A percentile compares a stretch with the other conserved stretches of the same genome.
These are phyloP conservation scores for Columba janthina DNA, from an alignment of 2,113 vertebrate genomes.

Conservation along the genomic window DNA sequence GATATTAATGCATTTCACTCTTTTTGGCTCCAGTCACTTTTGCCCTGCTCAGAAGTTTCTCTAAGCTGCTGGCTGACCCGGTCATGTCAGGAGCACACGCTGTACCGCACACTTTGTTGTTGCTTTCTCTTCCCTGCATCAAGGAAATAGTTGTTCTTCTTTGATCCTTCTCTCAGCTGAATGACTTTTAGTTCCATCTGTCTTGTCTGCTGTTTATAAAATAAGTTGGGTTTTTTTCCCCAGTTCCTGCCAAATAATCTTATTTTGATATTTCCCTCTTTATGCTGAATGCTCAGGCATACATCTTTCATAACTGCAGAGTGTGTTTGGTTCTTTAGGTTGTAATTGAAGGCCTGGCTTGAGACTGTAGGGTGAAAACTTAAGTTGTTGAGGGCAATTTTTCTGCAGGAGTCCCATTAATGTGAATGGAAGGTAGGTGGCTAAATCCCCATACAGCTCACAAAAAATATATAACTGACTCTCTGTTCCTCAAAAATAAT, in stretches of 20 bases:
- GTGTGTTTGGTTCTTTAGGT: conserved; percentile 1
- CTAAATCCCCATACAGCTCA: conserved; percentile 7
- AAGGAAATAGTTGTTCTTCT: conserved; percentile 51
- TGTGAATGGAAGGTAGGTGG: conserved; percentile 13
- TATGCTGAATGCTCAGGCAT: background rate
- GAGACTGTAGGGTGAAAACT: background rate
- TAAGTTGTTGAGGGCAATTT: conserved; percentile 27
- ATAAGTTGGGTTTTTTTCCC: background rate
- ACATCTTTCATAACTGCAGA: conserved; percentile 22
- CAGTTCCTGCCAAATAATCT: conserved; percentile 33
- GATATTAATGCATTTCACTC: background rate
- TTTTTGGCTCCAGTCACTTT: background rate
- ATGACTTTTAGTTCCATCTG: conserved; percentile 43
- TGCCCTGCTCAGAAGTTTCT: conserved; percentile 24
- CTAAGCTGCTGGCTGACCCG: conserved; percentile 28
- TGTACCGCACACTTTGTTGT: conserved; percentile 26
- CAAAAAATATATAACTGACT: background rate
- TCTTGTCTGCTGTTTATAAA: conserved; percentile 26
- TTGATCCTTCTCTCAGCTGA: conserved; percentile 52
- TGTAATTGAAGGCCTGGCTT: conserved; percentile 17
- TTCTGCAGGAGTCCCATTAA: conserved; percentile 2
- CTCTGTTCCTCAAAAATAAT: background rate
- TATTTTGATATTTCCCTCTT: conserved; percentile 37
- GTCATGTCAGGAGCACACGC: conserved; percentile 13
- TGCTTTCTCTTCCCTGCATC: conserved; percentile 30